Evolutionary conservation across 2,797 vertebrate species (phyloP).

Genomic region (Halcyon badia): DNA sequence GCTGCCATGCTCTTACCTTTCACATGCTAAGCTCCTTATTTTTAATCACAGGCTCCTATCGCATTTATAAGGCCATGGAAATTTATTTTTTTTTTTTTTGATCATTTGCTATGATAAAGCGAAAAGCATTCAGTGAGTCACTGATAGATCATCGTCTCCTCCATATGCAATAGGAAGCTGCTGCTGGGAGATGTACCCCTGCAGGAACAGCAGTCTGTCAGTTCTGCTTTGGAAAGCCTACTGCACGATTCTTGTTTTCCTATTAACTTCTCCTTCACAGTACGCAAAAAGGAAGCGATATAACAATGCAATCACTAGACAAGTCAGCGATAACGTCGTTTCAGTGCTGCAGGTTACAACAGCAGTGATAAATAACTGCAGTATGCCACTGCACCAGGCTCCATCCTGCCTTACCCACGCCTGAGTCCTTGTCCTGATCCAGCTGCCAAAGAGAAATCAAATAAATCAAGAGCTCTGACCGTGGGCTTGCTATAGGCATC

Average conservation of each 20-base stretch:
- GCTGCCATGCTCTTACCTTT: not conserved
- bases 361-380: not conserved
- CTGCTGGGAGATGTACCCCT: not conserved
- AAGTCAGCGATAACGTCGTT: not conserved
- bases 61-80: not conserved
- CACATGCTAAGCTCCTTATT: slow-evolving; percentile 33
- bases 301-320: not conserved
- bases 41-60: slow-evolving; percentile 19
- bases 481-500: accelerated
- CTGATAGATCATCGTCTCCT: not conserved
- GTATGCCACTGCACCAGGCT: not conserved
- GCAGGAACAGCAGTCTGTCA: slow-evolving; percentile 12
- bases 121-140: slow-evolving; percentile 53
- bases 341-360: not conserved
- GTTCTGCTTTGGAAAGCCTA: not conserved
- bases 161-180: slow-evolving; percentile 20
- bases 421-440: not conserved
- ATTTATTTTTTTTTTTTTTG: not conserved
- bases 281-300: not conserved
- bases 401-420: not conserved
- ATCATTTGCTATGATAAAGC: slow-evolving; percentile 21
- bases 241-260: not conserved
- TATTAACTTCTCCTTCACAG: not conserved
- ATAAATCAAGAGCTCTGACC: not conserved
- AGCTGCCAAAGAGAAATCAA: not conserved